Conservation (phyloP, 2,797 vertebrate genomes). For the Scolopax bukidnonensis region DNA sequence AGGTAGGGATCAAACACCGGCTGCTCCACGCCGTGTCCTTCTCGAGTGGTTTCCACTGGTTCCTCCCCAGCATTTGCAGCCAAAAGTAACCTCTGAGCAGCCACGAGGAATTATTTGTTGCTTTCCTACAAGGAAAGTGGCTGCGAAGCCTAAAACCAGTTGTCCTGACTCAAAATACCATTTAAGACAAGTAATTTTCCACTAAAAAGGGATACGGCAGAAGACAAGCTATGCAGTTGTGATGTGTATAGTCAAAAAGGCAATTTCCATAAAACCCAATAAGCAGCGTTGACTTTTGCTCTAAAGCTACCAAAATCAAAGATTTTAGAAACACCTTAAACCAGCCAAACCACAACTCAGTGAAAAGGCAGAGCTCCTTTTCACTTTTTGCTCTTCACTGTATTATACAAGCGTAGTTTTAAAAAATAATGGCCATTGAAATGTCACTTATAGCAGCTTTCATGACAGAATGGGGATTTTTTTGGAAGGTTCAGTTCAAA, state of each 20-base stretch:
- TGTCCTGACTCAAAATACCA: neutral
- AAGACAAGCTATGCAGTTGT: neutral
- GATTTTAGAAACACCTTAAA: neutral
- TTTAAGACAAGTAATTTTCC: neutral
- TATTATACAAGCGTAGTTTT: neutral
- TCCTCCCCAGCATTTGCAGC: neutral
- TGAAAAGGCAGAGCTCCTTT: neutral
- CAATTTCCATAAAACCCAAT: neutral
- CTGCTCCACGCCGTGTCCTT: rapidly evolving
- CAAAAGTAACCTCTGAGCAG: neutral
- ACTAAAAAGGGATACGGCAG: neutral
- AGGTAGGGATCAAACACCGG: neutral
- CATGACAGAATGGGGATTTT: neutral
- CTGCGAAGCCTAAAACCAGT: neutral
- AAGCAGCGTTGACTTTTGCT: neutral
- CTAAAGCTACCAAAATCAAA: neutral
- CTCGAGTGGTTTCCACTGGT: rapidly evolving
- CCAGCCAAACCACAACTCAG: neutral
- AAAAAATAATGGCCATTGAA: neutral
- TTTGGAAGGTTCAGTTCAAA: neutral
- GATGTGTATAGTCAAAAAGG: neutral
- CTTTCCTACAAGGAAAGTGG: neutral
- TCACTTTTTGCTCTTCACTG: neutral
- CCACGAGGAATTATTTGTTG: too few relatives aligned
- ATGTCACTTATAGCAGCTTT: neutral